phyloP scores from a whole-genome alignment of 2,797 vertebrate species.

The Dryobates pubescens region DNA sequence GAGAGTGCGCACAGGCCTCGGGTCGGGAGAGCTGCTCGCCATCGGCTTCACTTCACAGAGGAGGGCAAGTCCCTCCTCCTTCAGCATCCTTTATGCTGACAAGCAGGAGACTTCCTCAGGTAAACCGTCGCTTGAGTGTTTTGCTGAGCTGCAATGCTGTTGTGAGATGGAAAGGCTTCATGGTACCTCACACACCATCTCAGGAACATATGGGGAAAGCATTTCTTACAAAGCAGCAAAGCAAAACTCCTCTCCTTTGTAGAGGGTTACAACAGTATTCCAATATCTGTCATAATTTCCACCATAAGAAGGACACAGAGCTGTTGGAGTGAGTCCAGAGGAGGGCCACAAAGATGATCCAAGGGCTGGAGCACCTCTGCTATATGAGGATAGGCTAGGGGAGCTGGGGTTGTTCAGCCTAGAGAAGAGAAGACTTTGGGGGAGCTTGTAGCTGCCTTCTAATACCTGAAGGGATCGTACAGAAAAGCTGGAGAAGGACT shows the following conservation, averaged over 20 bases:
- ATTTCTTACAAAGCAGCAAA: neutral
- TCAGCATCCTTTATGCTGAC: neutral
- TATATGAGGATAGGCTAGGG: too few relatives aligned
- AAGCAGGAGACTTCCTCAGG: neutral
- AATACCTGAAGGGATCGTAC: too few relatives aligned
- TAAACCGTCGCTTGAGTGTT: neutral
- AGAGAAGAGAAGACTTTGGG: too few relatives aligned
- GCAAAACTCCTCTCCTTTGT: neutral
- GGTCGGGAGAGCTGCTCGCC: neutral
- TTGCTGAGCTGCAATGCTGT: accelerated
- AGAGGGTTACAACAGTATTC: neutral
- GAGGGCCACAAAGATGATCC: too few relatives aligned
- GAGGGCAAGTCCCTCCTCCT: neutral
- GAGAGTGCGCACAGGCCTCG: accelerated
- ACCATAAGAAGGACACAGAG: too few relatives aligned
- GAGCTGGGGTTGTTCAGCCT: too few relatives aligned
- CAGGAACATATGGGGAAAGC: neutral
- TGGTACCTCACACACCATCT: neutral
- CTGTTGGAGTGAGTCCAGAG: too few relatives aligned
- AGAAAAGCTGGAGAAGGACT: too few relatives aligned
- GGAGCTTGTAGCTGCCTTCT: too few relatives aligned
- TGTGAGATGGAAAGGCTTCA: neutral
- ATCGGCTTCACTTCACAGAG: neutral
- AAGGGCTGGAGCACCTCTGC: too few relatives aligned
- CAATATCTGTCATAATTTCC: too few relatives aligned